phyloP scores from a whole-genome alignment of 1,140 invertebrate genomes.

The Chironomus striatipennis region DNA sequence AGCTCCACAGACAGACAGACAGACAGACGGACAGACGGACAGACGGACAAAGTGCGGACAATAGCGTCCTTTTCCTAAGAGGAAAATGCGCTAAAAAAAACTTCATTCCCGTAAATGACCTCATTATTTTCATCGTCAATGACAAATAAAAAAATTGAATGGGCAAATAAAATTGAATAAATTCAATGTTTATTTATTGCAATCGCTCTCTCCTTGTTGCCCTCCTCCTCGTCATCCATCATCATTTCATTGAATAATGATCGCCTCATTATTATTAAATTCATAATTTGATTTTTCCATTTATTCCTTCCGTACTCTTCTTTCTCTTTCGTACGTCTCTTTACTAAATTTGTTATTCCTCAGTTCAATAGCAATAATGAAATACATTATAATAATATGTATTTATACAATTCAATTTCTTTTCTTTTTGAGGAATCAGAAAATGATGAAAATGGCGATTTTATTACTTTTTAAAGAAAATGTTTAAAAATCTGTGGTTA shows the following conservation, averaged over 20 bases:
- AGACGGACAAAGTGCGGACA: too few species aligned
- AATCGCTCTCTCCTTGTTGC: not conserved
- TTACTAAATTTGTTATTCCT: too few species aligned
- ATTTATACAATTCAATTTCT: not conserved
- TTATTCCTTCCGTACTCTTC: not conserved
- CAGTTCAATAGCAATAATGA: too few species aligned
- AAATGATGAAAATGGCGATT: not conserved
- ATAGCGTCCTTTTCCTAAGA: too few species aligned
- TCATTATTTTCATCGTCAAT: constrained; percentile 2
- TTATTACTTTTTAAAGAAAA: not conserved
- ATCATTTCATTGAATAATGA: constrained; percentile 14
- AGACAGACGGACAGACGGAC: too few species aligned
- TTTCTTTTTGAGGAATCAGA: not conserved
- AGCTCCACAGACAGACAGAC: too few species aligned
- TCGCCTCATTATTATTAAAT: constrained; percentile 2
- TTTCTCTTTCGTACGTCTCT: too few species aligned
- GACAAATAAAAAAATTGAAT: not conserved
- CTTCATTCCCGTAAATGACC: not conserved
- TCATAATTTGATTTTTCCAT: constrained; percentile 14
- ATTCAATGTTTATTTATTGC: constrained; percentile 9
- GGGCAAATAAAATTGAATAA: not conserved
- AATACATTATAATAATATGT: too few species aligned
- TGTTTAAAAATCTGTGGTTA: too few species aligned
- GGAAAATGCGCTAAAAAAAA: too few species aligned
- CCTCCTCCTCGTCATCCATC: not conserved